These are phyloP conservation scores for Caenorhabditis brenneri DNA, from an alignment of 1,140 invertebrate species.

Conservation along the genomic window DNA sequence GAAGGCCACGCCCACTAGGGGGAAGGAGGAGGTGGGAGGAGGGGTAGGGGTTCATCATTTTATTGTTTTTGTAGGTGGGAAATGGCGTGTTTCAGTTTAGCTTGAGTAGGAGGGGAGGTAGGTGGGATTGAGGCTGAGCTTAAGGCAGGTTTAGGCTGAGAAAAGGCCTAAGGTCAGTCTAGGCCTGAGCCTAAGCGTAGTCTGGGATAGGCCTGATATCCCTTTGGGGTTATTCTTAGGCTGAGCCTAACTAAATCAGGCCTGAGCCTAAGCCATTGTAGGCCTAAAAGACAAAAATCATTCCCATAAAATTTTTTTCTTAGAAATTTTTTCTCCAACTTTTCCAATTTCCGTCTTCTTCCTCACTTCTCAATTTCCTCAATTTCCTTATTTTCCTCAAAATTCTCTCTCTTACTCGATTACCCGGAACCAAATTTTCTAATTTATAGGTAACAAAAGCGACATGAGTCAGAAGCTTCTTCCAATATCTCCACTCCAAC, in stretches of 20 bases:
- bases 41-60: too few relatives aligned
- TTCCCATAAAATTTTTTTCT: too few relatives aligned
- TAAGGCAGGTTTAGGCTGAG: neutral
- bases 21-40: too few relatives aligned
- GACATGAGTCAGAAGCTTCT: slow-evolving; percentile 40
- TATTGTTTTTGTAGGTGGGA: too few relatives aligned
- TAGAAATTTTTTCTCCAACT: too few relatives aligned
- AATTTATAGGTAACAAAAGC: slow-evolving; percentile 26
- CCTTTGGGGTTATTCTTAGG: too few relatives aligned
- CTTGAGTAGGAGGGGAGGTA: too few relatives aligned
- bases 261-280: neutral
- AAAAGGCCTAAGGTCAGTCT: neutral
- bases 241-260: neutral
- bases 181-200: neutral
- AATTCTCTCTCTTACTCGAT: neutral
- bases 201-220: too few relatives aligned
- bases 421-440: too few relatives aligned
- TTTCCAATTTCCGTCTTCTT: neutral
- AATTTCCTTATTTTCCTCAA: neutral
- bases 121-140: too few relatives aligned
- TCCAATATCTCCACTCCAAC: slow-evolving; percentile 17
- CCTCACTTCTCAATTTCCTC: neutral
- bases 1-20: neutral
- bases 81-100: too few relatives aligned
- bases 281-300: too few relatives aligned